Percentiles rank a stretch among this genome's conserved stretches.
These are phyloP conservation scores for Hemistola chrysoprasaria DNA, from an alignment of 2,888 invertebrate genomes.

Conservation along the genomic window DNA sequence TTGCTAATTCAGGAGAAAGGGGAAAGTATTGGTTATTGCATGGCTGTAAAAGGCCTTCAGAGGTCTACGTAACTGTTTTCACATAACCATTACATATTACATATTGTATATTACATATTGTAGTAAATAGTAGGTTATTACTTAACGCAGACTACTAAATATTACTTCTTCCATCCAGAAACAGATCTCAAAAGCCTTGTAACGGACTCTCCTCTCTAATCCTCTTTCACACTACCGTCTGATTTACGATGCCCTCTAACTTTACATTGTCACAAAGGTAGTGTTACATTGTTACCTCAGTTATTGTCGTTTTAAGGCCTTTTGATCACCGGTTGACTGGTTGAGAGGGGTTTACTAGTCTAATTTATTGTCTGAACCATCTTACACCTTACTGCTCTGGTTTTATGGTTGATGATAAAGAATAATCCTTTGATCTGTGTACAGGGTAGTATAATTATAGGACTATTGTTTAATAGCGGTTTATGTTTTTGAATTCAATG, in stretches of 20 bases:
- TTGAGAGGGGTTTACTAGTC: slow-evolving; percentile 22
- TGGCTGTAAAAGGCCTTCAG: too few species aligned
- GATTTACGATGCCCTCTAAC: slow-evolving; percentile 20
- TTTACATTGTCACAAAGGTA: slow-evolving; percentile 15
- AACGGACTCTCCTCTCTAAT: not conserved
- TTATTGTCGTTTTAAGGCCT: slow-evolving; percentile 25
- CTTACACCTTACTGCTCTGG: slow-evolving; percentile 4
- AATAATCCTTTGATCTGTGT: slow-evolving; percentile 10
- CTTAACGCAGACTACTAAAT: too few species aligned
- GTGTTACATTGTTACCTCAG: slow-evolving; percentile 22
- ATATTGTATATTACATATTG: too few species aligned
- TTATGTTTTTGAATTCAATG: not conserved
- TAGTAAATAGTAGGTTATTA: too few species aligned
- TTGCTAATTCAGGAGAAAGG: too few species aligned
- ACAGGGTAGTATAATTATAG: slow-evolving; percentile 5
- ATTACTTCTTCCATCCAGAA: too few species aligned
- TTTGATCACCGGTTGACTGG: slow-evolving; percentile 28
- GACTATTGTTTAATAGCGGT: slow-evolving; percentile 1
- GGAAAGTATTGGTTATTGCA: too few species aligned
- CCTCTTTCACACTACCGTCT: slow-evolving; percentile 13
- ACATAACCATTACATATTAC: too few species aligned
- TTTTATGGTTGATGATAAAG: slow-evolving; percentile 12
- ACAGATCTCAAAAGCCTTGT: too few species aligned
- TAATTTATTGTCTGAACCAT: slow-evolving; percentile 19
- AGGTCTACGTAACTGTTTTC: too few species aligned